These are phyloP conservation scores for Andrena camellia DNA, from an alignment of 2,888 invertebrate genomes.

Conservation along the genomic window DNA sequence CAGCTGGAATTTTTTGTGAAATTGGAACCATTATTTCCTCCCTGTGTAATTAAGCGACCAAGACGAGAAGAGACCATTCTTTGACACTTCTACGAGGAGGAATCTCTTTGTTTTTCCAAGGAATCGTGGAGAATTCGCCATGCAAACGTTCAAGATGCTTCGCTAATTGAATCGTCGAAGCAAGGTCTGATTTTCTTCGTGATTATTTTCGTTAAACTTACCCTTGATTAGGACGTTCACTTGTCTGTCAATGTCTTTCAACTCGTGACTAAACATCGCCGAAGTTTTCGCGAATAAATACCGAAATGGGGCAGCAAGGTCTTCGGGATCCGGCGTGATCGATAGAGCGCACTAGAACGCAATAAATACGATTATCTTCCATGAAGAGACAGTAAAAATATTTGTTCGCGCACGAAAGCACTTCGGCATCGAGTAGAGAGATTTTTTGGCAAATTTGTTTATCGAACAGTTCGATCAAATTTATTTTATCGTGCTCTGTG, in stretches of 20 bases:
- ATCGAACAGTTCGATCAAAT: constrained; percentile 5
- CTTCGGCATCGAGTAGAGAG: background rate
- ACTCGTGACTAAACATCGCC: constrained; percentile 30
- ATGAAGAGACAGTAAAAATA: background rate
- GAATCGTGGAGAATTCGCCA: background rate
- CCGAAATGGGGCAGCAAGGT: constrained; percentile 46
- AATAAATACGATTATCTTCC: constrained; percentile 15
- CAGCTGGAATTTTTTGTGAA: constrained; percentile 21
- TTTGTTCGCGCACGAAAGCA: constrained; percentile 6
- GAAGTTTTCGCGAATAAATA: constrained; percentile 47
- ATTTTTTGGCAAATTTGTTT: constrained; percentile 15
- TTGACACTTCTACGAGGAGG: background rate
- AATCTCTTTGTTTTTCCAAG: background rate
- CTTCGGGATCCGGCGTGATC: constrained; percentile 29
- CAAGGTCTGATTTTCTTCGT: background rate
- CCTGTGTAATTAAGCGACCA: background rate
- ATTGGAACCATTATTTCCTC: constrained; percentile 26
- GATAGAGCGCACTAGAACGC: constrained; percentile 52
- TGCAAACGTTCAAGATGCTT: background rate
- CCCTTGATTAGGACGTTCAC: constrained; percentile 54
- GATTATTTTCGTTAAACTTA: constrained; percentile 30
- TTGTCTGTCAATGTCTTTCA: constrained; percentile 49
- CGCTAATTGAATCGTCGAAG: background rate
- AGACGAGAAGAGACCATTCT: background rate
- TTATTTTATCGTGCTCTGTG: background rate